Percentiles rank a stretch among this genome's conserved stretches.
phyloP scores from a whole-genome alignment of 2,797 vertebrate genomes.

The Buceros bicornis region DNA sequence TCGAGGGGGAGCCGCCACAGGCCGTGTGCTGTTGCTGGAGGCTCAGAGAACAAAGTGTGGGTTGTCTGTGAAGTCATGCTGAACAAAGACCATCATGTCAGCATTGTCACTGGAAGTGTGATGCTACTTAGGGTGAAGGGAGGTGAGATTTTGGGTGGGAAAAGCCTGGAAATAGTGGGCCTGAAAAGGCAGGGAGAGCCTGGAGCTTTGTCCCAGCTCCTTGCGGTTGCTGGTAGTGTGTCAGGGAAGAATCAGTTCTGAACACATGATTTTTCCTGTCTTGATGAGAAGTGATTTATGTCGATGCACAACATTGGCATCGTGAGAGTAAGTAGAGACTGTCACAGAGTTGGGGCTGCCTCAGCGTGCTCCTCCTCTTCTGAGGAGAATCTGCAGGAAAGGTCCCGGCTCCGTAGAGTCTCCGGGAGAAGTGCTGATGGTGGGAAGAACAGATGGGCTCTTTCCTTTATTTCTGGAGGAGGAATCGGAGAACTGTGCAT shows the following conservation, averaged over 20 bases:
- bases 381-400: not conserved
- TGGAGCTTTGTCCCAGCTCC: not conserved
- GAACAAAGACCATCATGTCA: not conserved
- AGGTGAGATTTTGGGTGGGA: not conserved
- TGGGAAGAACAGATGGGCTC: not conserved
- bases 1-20: fast-evolving
- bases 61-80: not conserved
- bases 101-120: not conserved
- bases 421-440: not conserved
- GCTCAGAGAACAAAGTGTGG: not conserved
- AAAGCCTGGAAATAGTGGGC: not conserved
- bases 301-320: not conserved
- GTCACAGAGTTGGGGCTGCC: not conserved
- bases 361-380: not conserved
- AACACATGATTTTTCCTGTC: fast-evolving
- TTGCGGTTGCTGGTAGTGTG: not conserved
- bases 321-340: not conserved
- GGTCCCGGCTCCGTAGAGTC: not conserved
- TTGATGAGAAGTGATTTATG: not conserved
- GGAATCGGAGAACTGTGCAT: not conserved
- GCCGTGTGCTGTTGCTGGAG: not conserved
- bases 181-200: not conserved
- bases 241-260: not conserved
- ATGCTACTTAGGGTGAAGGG: not conserved
- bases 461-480: not conserved